A percentile compares a stretch with the other conserved stretches of the same genome.
phyloP scores from a whole-genome alignment of 2,888 invertebrate species.

The Drosophila prostipennis region DNA sequence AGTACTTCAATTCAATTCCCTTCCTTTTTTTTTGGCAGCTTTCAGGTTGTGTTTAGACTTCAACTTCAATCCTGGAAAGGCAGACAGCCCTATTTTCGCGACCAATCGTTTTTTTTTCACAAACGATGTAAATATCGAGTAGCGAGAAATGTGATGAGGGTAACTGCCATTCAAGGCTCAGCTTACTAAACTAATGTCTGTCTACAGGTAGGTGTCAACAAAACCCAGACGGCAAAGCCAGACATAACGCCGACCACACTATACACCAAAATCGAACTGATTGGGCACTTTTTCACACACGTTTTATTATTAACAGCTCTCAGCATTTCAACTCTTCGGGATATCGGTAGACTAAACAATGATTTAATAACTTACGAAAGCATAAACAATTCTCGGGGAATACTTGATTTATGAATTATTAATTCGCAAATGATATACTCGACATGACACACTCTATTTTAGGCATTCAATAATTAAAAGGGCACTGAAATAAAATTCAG shows the following conservation, averaged over 20 bases:
- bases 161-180: conserved; percentile 23
- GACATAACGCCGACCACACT: conserved; percentile 31
- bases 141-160: conserved; percentile 21
- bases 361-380: not conserved
- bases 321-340: not conserved
- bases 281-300: not conserved
- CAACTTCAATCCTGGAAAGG: not conserved
- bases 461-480: not conserved
- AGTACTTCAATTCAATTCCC: not conserved
- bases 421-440: not conserved
- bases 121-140: conserved; percentile 19
- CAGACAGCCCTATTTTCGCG: not conserved
- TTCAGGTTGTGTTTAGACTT: conserved; percentile 1
- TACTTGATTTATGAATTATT: not conserved
- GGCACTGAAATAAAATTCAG: not conserved
- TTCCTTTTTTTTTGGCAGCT: too few relatives aligned
- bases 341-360: conserved; percentile 18
- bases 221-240: conserved; percentile 4
- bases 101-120: not conserved
- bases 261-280: conserved; percentile 1
- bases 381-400: not conserved
- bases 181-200: conserved; percentile 24
- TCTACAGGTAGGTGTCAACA: conserved; percentile 39
- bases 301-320: not conserved
- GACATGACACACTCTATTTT: not conserved